These are phyloP conservation scores for Andricus grossulariae DNA, from an alignment of 1,140 invertebrate species.

Conservation along the genomic window DNA sequence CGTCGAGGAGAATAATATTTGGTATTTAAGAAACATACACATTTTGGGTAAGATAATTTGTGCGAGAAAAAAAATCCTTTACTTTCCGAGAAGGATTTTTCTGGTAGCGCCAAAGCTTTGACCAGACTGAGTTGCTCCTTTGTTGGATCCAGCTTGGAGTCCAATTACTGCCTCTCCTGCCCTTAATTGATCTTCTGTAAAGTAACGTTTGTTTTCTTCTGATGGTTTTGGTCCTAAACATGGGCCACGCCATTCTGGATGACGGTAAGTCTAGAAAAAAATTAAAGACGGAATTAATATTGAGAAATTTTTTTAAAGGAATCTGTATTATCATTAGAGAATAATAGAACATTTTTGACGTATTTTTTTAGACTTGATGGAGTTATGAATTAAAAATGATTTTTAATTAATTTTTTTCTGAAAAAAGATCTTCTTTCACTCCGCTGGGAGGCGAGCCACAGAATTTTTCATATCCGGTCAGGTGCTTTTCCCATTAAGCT, in stretches of 20 bases:
- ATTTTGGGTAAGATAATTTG: neutral
- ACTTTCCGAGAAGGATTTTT: slow-evolving; percentile 92
- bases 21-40: neutral
- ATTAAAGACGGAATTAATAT: slow-evolving; percentile 7
- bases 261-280: slow-evolving; percentile 86
- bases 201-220: slow-evolving; percentile 94
- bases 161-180: slow-evolving; percentile 94
- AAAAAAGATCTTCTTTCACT: too few relatives aligned
- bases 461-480: too few relatives aligned
- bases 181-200: slow-evolving; percentile 92
- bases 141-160: slow-evolving; percentile 97
- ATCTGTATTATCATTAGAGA: too few relatives aligned
- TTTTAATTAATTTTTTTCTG: too few relatives aligned
- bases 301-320: too few relatives aligned
- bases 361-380: too few relatives aligned
- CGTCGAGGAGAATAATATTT: neutral
- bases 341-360: too few relatives aligned
- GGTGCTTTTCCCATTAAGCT: too few relatives aligned
- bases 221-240: slow-evolving; percentile 92
- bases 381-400: too few relatives aligned
- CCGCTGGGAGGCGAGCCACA: too few relatives aligned
- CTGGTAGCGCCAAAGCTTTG: slow-evolving; percentile 94
- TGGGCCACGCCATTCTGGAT: slow-evolving; percentile 92
- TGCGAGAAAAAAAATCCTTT: slow-evolving; percentile 50
- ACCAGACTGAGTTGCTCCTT: slow-evolving; percentile 94